These are phyloP conservation scores for Ladona fulva DNA, from an alignment of 1,140 invertebrate species.

Conservation along the genomic window DNA sequence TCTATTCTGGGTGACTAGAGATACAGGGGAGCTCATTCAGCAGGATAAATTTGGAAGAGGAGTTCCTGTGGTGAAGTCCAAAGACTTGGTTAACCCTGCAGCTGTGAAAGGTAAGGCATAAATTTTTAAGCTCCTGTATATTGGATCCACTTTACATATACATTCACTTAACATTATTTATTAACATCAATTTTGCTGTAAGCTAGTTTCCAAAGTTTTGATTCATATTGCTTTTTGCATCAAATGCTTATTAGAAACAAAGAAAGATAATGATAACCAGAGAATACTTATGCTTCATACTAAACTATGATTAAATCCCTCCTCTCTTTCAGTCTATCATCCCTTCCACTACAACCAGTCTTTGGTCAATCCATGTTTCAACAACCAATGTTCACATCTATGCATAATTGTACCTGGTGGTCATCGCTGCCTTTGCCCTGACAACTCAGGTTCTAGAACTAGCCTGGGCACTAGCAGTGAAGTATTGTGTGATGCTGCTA, in stretches of 20 bases:
- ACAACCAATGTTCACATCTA: slow-evolving; percentile 73
- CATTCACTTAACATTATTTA: too few relatives aligned
- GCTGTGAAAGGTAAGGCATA: slow-evolving; percentile 70
- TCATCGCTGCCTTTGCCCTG: slow-evolving; percentile 81
- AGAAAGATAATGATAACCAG: too few relatives aligned
- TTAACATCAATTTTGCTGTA: too few relatives aligned
- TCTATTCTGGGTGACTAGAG: slow-evolving; percentile 79
- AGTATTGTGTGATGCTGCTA: slow-evolving; percentile 66
- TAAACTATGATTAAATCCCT: neutral
- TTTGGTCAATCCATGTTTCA: slow-evolving; percentile 59
- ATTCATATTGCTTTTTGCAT: too few relatives aligned
- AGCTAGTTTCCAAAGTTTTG: too few relatives aligned
- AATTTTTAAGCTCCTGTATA: too few relatives aligned
- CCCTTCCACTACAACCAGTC: slow-evolving; percentile 67
- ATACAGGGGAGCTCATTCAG: slow-evolving; percentile 69
- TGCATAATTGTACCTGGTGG: slow-evolving; percentile 82
- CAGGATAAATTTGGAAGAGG: slow-evolving; percentile 95
- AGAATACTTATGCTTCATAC: too few relatives aligned
- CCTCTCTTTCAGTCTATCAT: slow-evolving; percentile 56
- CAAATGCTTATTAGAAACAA: too few relatives aligned
- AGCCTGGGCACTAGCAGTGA: slow-evolving; percentile 30
- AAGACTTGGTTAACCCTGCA: slow-evolving; percentile 71
- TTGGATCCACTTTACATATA: too few relatives aligned
- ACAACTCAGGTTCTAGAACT: slow-evolving; percentile 46
- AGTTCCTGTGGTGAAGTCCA: slow-evolving; percentile 70